A percentile compares a stretch with the other conserved stretches of the same genome.
Evolutionary conservation across 1,140 invertebrate species (phyloP).

Genomic region (Heliothis subflexa): DNA sequence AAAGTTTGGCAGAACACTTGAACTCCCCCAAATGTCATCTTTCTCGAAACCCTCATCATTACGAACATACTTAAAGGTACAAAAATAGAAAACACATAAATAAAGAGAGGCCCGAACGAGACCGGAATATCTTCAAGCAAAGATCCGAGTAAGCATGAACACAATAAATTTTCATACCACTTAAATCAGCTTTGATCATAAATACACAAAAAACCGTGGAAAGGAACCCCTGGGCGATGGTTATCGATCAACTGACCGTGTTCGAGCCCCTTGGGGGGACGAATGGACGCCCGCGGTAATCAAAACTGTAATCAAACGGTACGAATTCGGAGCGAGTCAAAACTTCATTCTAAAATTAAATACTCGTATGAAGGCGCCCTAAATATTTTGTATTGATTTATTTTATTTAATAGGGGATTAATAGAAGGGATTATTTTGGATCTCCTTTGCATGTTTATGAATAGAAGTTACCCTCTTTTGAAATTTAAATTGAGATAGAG

Average conservation of each 20-base stretch:
- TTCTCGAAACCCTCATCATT: constrained; percentile 20
- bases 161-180: constrained; percentile 47
- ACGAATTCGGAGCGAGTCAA: constrained; percentile 69
- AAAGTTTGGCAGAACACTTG: neutral
- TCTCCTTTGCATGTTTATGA: constrained; percentile 28
- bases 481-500: constrained; percentile 34
- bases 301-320: constrained; percentile 80
- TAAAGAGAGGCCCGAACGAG: constrained; percentile 27
- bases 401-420: constrained; percentile 58
- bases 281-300: constrained; percentile 73
- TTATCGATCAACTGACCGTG: constrained; percentile 77
- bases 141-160: constrained; percentile 40
- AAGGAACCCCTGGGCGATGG: constrained; percentile 59
- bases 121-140: constrained; percentile 43
- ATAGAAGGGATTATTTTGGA: constrained; percentile 45
- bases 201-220: constrained; percentile 48
- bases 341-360: constrained; percentile 81
- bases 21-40: constrained; percentile 14
- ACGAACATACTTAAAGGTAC: constrained; percentile 1
- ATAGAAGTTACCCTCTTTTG: constrained; percentile 41
- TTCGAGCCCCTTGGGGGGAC: constrained; percentile 53
- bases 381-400: constrained; percentile 60
- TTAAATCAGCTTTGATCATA: constrained; percentile 46
- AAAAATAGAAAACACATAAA: constrained; percentile 28
- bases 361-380: constrained; percentile 50